phyloP scores from a whole-genome alignment of 2,888 invertebrate species.

The Molorchus minor region DNA sequence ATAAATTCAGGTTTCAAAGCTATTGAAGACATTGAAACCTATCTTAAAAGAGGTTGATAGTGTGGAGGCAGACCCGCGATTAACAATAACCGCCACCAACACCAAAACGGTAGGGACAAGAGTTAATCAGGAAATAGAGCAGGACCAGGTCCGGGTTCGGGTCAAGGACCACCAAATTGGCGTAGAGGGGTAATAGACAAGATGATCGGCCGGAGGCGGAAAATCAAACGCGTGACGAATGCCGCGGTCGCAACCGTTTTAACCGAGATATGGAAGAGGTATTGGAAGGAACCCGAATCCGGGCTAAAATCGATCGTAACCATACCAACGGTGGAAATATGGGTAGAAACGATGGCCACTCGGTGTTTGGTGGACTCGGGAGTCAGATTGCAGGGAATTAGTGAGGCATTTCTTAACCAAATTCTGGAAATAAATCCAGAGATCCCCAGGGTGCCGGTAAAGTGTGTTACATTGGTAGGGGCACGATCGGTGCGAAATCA shows the following conservation, averaged over 20 bases:
- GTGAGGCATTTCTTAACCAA: conserved; percentile 23
- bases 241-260: too few species aligned
- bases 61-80: conserved; percentile 9
- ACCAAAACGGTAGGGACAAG: too few species aligned
- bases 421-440: conserved; percentile 6
- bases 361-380: conserved; percentile 29
- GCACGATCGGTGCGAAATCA: conserved; percentile 20
- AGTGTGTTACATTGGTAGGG: conserved; percentile 13
- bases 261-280: too few species aligned
- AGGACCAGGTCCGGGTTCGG: too few species aligned
- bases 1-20: conserved; percentile 22
- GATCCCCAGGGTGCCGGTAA: conserved; percentile 20
- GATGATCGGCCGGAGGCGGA: too few species aligned
- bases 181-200: too few species aligned
- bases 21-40: conserved; percentile 23
- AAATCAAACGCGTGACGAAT: too few species aligned
- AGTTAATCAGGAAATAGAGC: too few species aligned
- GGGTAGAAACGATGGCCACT: too few species aligned
- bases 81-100: background rate
- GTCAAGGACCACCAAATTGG: too few species aligned
- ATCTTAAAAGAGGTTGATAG: conserved; percentile 24
- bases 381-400: conserved; percentile 31
- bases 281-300: too few species aligned
- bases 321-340: background rate
- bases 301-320: background rate